Base-by-base conservation (phyloP, 2,888 invertebrate genomes). In the Iselma pallidipennis region DNA sequence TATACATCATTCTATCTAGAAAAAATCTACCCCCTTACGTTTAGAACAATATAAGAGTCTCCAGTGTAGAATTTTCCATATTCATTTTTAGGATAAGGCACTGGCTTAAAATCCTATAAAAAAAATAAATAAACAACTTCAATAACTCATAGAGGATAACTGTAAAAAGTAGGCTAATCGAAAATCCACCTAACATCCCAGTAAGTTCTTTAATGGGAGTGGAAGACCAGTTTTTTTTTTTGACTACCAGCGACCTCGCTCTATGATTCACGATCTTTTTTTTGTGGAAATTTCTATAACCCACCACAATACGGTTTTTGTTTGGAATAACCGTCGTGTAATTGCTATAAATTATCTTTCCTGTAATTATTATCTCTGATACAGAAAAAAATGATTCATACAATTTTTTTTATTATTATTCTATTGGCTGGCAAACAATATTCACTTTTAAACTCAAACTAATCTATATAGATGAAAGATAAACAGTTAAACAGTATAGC, bases 51-150 rank as follows among this genome's bases (percentile, higher is more conserved):
- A 79, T 94, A 95, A 0, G 94, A 94, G 77, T 95, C 95, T 0
- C 95, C 95, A 57, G 89, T 89, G 79, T 88, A 90, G 82, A 95
- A 95, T 81, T 92, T 92, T 2, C 95, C 95, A 76, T 87, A 88
- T 69, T 93, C 90, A 49, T 83, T 85, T 62, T 85, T 84, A 0
- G 91, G 86, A 53, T 93, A 89, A 0, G 87, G 83, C 0, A 91
- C 90, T 2, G 94, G 91, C 69, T 91, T 89, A 76, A 94, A 95
- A 72, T 91, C 88, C 90, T 94, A 83, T 12, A 88, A 86, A 71
- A 66, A 74, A 75, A 72, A n/a, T 25, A 25, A n/a, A n/a, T 31
- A 31, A 12, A n/a, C 31, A n/a, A n/a, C 25, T 25, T 25, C n/a
- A n/a, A 25, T 25, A 25, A 4, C 5, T 6, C 25, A 25, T 25